Evolutionary conservation across 2,797 vertebrate genomes (phyloP), one percentile per base, ranked within the genome.

Genomic region (Galaxias olidus): DNA sequence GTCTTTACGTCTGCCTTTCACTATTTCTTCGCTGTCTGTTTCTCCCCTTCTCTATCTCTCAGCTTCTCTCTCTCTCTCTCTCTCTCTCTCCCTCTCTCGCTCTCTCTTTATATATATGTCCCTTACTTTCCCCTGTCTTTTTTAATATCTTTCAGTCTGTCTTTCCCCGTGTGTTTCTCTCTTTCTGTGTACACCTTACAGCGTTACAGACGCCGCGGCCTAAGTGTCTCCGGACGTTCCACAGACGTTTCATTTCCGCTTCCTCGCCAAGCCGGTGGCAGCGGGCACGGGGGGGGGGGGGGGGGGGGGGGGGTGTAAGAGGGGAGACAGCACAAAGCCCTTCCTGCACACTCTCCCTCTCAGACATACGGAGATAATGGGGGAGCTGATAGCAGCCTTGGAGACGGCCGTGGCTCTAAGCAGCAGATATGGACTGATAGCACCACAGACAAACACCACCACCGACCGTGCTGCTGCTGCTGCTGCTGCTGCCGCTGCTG

Each of bases 331-430:
- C 61, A 70, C 83, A 77, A 75, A 81, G 87, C 82, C 91, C 88
- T 89, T 91, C 87, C 89, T 84, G 90, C 81, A 92, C 91, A 89
- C 91, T 92, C 91, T 90, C 91, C 74, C 86, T 84, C 84, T 89
- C 86, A 85, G 77, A 86, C 84, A 89, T 93, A 95, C 93, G 96
- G 96, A 96, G 93, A 96, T 96, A 96, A 96, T 96, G 93, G 93
- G 93, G 90, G 84, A 87, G 87, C 93, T 94, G 95, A 96, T 98
- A 96, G 94, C 94, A 94, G 93, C 95, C 93, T 94, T 92, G 92
- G 94, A 96, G 95, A 95, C 94, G 91, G 91, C 86, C 89, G 92
- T 90, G 92, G 91, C 94, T 93, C 93, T 87, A 73, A 91, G 93
- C 94, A 89, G 30, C 93, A 95, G 93, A 94, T 93, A 89, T 90